Evolutionary conservation across 2,113 vertebrate species (phyloP).

Genomic region (Australoheros scitulus): DNA sequence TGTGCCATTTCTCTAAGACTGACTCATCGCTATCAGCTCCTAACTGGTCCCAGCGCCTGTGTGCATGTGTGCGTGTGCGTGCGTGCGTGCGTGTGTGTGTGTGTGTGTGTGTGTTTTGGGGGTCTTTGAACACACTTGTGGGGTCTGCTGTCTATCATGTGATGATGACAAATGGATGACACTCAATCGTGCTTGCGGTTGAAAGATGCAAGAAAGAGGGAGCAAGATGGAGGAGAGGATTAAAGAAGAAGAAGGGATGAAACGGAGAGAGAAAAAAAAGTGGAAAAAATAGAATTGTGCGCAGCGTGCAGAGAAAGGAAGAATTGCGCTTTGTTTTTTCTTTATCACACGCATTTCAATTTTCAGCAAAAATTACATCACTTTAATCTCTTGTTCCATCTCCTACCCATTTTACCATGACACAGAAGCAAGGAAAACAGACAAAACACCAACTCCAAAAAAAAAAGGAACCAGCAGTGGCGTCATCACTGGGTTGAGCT

Average conservation of each 20-base stretch:
- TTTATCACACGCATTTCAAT: constrained; percentile 43
- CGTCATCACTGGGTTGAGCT: neutral
- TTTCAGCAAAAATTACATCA: constrained; percentile 25
- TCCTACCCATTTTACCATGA: constrained; percentile 14
- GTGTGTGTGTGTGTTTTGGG: neutral
- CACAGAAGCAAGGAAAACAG: constrained; percentile 21
- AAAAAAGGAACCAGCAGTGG: neutral
- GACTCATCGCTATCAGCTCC: constrained; percentile 74
- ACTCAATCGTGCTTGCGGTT: constrained; percentile 65
- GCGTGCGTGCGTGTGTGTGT: neutral
- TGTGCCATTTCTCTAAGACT: constrained; percentile 72
- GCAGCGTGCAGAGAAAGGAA: neutral
- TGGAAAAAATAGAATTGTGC: neutral
- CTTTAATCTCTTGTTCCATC: constrained; percentile 31
- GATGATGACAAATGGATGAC: constrained; percentile 72
- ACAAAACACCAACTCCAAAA: neutral
- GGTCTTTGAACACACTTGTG: constrained; percentile 43
- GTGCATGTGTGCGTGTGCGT: neutral
- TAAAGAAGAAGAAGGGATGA: constrained; percentile 5
- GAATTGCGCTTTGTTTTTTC: constrained; percentile 1
- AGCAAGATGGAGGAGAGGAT: constrained; percentile 44
- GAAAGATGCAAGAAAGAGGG: constrained; percentile 48
- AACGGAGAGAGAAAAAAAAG: neutral
- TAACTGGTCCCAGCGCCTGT: constrained; percentile 52
- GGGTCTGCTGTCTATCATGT: constrained; percentile 60